Percentiles rank a stretch among this genome's conserved stretches.
Conservation (phyloP, 2,113 vertebrate genomes). For the Lophotis ruficrista region DNA sequence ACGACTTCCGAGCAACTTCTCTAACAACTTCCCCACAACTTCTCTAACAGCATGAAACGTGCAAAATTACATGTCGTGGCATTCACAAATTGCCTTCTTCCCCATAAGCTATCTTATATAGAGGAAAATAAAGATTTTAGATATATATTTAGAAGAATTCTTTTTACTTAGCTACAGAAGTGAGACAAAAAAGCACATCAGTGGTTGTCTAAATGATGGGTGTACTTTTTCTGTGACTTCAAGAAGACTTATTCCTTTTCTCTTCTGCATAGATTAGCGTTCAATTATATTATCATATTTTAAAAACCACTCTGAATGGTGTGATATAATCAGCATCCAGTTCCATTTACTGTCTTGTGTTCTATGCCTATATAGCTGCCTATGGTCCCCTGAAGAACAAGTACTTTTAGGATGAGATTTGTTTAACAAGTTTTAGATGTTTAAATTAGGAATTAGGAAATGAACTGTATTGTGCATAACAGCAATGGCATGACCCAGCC, state of each 20-base stretch:
- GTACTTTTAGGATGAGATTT: background rate
- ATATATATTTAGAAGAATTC: background rate
- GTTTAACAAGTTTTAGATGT: background rate
- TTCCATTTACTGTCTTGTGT: background rate
- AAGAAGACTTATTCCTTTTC: background rate
- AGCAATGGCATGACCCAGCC: background rate
- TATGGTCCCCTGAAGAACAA: background rate
- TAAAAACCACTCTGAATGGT: background rate
- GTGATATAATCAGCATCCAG: background rate
- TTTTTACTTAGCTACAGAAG: background rate
- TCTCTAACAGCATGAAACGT: background rate
- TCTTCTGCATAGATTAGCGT: background rate
- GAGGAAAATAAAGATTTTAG: background rate
- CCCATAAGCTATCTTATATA: background rate
- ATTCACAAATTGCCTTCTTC: background rate
- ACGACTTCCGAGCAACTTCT: no score
- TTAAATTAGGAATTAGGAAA: background rate
- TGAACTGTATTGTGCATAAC: background rate
- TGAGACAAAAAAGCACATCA: background rate
- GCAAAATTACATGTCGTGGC: background rate
- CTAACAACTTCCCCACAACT: no score
- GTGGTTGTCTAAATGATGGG: background rate
- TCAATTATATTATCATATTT: background rate
- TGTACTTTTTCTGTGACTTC: background rate
- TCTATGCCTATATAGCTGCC: background rate